Base-by-base conservation (phyloP, 1,140 invertebrate species). In the Paraescarpia echinospica region DNA sequence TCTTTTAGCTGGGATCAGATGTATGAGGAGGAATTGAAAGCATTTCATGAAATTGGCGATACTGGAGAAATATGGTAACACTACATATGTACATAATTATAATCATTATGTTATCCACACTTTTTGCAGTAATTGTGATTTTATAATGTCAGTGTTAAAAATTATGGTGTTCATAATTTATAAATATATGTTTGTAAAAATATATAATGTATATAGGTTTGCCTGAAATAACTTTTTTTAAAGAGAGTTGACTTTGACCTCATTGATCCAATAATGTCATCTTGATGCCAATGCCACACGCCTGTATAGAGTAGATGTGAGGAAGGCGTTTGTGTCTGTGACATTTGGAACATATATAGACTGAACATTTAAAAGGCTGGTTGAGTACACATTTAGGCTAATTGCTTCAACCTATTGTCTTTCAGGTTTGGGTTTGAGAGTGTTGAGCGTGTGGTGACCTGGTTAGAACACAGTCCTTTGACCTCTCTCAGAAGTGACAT, bases 41-140 rank as follows among this genome's bases (percentile, higher is more conserved):
- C 98, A 96, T 99, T 98, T 95, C 96, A 97, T 91, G 97, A 96
- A 51, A 97, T 98, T 95, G 98, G 98, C 4, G 98, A 99, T 95
- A 97, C 98, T 27, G 98, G 98, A 9, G 98, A 99, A 95, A 97
- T 99, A 88, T 99, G 98, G 98, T 96, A 34, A 90, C 4, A 34
- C 35, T 22, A 27, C 1, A 33, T 41, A 90, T 34, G 34, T 34
- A 90, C 12, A 41, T 12, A 6, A 12, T 41, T 6, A 41, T 6
- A 6, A 41, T 4, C 4, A 41, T 41, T 12, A 41, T 41, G 41
- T 41, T 41, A 12, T 41, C 41, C 41, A 41, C 4, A 4, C 4
- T 6, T 41, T 41, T 41, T 41, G 12, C 41, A 41, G 41, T 41
- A 12, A 41, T 41, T 41, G 41, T 4, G 41, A 41, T 41, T 41